phyloP scores from a whole-genome alignment of 2,888 invertebrate genomes.

The Epirrhoe tristata region DNA sequence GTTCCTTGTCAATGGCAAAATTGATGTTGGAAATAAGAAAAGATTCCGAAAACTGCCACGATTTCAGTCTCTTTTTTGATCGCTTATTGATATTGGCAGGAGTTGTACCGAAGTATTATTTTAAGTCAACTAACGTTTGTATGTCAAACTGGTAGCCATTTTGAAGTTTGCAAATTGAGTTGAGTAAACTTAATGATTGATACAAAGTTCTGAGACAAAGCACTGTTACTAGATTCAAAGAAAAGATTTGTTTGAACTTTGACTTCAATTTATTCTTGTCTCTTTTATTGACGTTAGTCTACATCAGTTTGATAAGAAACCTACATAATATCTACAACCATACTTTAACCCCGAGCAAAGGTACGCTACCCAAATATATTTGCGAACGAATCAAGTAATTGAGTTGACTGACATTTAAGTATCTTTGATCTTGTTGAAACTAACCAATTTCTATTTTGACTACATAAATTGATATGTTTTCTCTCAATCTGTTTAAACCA shows the following conservation, averaged over 20 bases:
- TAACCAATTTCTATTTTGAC: constrained; percentile 2
- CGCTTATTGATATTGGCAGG: constrained; percentile 40
- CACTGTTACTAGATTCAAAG: constrained; percentile 1
- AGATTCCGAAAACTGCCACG: constrained; percentile 27
- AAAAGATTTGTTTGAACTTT: not conserved
- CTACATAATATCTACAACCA: not conserved
- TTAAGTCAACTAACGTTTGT: not conserved
- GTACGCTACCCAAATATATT: constrained; percentile 15
- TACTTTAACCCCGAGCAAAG: not conserved
- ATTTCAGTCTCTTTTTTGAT: constrained; percentile 32
- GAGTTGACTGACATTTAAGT: constrained; percentile 18
- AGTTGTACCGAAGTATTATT: constrained; percentile 19
- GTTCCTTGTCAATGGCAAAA: constrained; percentile 27
- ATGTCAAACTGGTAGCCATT: not conserved
- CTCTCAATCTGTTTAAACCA: not conserved
- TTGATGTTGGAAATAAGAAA: constrained; percentile 31
- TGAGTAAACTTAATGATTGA: constrained; percentile 18
- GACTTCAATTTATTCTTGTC: not conserved
- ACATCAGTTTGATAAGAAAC: not conserved
- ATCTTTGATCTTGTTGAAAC: constrained; percentile 26
- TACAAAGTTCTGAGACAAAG: constrained; percentile 20
- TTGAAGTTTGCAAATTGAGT: constrained; percentile 31
- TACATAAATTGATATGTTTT: constrained; percentile 3
- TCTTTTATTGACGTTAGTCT: not conserved
- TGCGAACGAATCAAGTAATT: constrained; percentile 19